These are phyloP conservation scores for Pyrocephalus nanus DNA, from an alignment of 2,797 vertebrate genomes.

Conservation along the genomic window DNA sequence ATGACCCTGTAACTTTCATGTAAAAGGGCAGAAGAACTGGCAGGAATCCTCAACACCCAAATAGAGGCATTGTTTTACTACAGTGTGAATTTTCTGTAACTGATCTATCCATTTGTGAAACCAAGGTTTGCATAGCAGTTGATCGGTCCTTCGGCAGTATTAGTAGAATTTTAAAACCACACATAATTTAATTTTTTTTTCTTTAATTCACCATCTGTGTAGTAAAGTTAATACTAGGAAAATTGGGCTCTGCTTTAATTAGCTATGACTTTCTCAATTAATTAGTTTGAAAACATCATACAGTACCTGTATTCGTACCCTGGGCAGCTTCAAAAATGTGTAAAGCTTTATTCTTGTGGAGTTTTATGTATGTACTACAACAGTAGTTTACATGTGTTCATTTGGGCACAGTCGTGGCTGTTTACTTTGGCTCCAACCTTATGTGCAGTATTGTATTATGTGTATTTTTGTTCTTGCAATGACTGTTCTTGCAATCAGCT, in stretches of 20 bases:
- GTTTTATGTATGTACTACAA: neutral
- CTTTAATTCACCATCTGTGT: constrained; percentile 6
- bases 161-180: neutral
- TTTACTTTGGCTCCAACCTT: neutral
- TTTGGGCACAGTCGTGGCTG: neutral
- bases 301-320: neutral
- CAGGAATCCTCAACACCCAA: neutral
- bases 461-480: neutral
- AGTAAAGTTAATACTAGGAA: neutral
- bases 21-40: neutral
- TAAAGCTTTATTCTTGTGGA: neutral
- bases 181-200: neutral
- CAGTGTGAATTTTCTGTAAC: neutral
- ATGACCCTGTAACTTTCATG: neutral
- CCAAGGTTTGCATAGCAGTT: neutral
- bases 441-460: neutral
- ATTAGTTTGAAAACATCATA: neutral
- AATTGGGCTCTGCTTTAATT: constrained; percentile 32
- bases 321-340: neutral
- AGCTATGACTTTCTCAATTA: neutral
- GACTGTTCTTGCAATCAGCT: neutral
- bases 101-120: neutral
- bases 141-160: neutral
- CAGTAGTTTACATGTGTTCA: neutral
- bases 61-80: neutral